Base-by-base conservation (phyloP, 2,113 vertebrate genomes). In the Uria aalge region DNA sequence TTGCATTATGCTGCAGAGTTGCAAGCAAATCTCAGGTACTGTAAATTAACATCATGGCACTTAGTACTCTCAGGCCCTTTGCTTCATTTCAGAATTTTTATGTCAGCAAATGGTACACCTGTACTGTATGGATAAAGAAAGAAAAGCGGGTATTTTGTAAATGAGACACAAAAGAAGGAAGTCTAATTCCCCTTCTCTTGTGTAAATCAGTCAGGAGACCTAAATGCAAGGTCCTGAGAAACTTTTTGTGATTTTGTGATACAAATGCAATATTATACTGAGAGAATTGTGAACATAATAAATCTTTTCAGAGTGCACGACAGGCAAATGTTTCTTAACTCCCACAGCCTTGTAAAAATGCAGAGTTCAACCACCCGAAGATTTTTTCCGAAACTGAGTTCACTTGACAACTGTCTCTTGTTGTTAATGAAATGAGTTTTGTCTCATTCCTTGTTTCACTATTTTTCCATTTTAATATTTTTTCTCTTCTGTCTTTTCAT, bases 181-280 rank as follows among this genome's bases (percentile, higher is more conserved):
- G 26, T 52, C 18, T 52, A 26, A 62, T 88, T 82, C 21, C 52
- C 26, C 17, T 40, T 64, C 11, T 84, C 53, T 38, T 38, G 2
- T 59, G 47, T 45, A 66, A 68, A 85, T 47, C 69, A 57, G 6
- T 63, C 56, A 75, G 29, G 64, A 92, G 75, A 86, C 47, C 52
- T 52, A 76, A 71, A 83, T 57, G n/a, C 83, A 87, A 63, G 73
- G n/a, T 30, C 89, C 80, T 92, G 85, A 91, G 80, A 96, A 95
- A 95, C 48, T 12, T 69, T 43, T 45, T 21, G 4, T 50, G 67
- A 59, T 56, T 95, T 77, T 82, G 45, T 27, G 32, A 82, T 53
- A 94, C 19, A 95, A 94, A 86, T 84, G 53, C 55, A 92, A 22
- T 77, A 92, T 88, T 92, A 94, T 62, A 40, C 43, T 16, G 59